Evolutionary conservation across 2,113 vertebrate genomes (phyloP), one percentile per base, ranked within the genome.

Genomic region (Gobiocypris rarus): DNA sequence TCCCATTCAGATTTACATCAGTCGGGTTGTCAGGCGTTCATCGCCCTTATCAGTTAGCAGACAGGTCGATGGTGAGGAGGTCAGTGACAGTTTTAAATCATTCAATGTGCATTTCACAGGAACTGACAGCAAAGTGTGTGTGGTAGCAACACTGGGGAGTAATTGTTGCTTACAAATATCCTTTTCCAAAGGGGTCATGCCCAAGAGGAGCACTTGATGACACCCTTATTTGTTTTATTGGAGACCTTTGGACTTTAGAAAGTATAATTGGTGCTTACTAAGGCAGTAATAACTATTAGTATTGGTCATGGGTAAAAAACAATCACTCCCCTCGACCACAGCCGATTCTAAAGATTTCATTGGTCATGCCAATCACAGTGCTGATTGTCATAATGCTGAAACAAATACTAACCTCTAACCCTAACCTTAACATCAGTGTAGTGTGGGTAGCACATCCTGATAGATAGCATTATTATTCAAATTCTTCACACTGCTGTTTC

Each of bases 1-100:
- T 82, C 65, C 45, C 75, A 70, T 63, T 50, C 34, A 74, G 76
- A 88, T 88, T 85, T 81, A 50, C 75, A 88, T 88, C 87, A 73
- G 70, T 84, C 81, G 43, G 76, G 4, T 24, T 59, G 76, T 38
- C 79, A 77, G 67, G 78, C 24, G 67, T 81, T 71, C 9, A 54
- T 75, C 31, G 5, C 26, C 24, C 59, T 85, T 85, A 83, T 87
- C 81, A 48, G 70, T 69, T 58, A 70, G 76, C 15, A 9, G 67
- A 70, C 15, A 43, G 77, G 84, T 34, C 71, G 78, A 84, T 88
- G 61, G 63, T 0, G 45, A n/a, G 19, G 85, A 84, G 84, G 48
- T 59, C 67, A 59, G 70, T 63, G 84, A 88, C 59, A 34, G 63
- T 71, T 24, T 28, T 48, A 24, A n/a, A 41, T 85, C 75, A 83